Evolutionary conservation across 2,797 vertebrate species (phyloP).

Genomic region (Notoglanidium macrostoma): DNA sequence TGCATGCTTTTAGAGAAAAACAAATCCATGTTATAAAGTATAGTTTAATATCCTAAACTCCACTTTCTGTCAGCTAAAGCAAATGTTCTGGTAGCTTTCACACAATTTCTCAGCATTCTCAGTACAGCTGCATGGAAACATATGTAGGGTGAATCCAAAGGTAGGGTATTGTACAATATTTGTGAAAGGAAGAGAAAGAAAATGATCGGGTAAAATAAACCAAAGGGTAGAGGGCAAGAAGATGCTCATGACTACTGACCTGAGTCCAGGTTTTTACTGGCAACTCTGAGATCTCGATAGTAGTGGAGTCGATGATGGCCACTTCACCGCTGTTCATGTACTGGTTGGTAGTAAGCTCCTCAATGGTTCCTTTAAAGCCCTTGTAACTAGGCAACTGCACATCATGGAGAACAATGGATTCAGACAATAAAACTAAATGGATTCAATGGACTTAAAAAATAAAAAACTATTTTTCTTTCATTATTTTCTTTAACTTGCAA

Average conservation of each 20-base stretch:
- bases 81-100: not conserved
- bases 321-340: constrained; percentile 90
- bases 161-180: not conserved
- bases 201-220: not conserved
- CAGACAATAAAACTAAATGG: not conserved
- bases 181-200: not conserved
- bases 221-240: not conserved
- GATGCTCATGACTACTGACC: constrained; percentile 66
- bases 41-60: too few species aligned
- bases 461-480: too few species aligned
- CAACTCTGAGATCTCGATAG: constrained; percentile 95
- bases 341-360: constrained; percentile 86
- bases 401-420: not conserved
- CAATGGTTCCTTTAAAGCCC: constrained; percentile 91
- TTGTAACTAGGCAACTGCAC: constrained; percentile 91
- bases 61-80: not conserved
- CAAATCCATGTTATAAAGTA: not conserved
- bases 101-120: not conserved
- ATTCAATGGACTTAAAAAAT: not conserved
- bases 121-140: not conserved
- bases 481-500: not conserved
- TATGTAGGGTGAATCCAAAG: not conserved
- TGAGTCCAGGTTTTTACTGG: constrained; percentile 95
- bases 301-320: constrained; percentile 89
- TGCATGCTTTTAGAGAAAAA: not conserved